Base-by-base conservation (phyloP, 2,888 invertebrate species). In the Rhimphoctona megacephalus region DNA sequence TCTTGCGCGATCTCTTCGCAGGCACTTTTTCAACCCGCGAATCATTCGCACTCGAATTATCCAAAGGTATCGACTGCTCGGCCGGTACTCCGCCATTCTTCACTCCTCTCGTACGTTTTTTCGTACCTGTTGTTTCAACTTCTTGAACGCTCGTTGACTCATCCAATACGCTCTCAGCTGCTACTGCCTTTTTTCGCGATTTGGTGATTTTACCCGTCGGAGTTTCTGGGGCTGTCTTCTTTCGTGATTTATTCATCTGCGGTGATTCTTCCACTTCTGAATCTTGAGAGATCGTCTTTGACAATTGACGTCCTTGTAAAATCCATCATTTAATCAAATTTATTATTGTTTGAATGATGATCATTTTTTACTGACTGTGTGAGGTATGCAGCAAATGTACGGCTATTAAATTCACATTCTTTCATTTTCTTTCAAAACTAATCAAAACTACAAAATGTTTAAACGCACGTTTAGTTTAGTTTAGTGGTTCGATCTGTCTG, bases 91-190 rank as follows among this genome's bases (percentile, higher is more conserved):
- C 77, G 22, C 67, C 61, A 19, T 88, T 81, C 72, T 85, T 73
- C 25, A 33, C 81, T 81, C 79, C 85, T 73, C 64, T 89, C 9
- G 77, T 79, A 74, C 80, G 84, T 70, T 87, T 89, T 49, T 67
- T 88, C n/a, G 79, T 70, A 33, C 57, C 76, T 6, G 54, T 17
- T 25, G 79, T 81, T 9, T 61, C 61, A 17, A 49, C 7, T 30
- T 81, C 78, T n/a, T 74, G 46, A 4, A 57, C 54, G 14, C 25
- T 49, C 25, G 30, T n/a, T 19, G 73, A 67, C 5, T 87, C 82
- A 9, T 87, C 72, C 1, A 36, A n/a, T 36, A 57, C 46, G 61
- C 19, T 69, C 33, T 81, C 80, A 17, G 2, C 30, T 14, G 61
- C 61, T 61, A 54, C 5, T 30, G 69, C 61, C 69, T 81, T 88